Conservation (phyloP, 2,797 vertebrate species). For the Mormyrops attenuatus region DNA sequence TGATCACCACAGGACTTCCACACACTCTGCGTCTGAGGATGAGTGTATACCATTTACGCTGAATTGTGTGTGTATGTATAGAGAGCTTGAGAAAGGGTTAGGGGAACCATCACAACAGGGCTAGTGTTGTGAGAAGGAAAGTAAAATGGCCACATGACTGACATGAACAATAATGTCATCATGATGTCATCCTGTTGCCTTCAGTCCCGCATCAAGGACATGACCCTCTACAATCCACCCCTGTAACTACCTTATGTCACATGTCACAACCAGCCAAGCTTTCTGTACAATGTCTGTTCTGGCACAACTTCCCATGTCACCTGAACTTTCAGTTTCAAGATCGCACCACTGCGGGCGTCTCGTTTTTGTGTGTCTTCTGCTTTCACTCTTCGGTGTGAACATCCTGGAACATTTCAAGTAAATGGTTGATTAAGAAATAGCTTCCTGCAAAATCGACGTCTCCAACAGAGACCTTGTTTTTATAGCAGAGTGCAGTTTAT, state of each 20-base stretch:
- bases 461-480: background rate
- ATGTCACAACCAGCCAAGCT: background rate
- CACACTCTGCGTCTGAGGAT: background rate
- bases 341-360: background rate
- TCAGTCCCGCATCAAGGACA: background rate
- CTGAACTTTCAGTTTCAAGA: background rate
- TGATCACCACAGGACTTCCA: background rate
- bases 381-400: background rate
- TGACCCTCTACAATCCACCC: background rate
- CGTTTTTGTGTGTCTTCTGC: background rate
- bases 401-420: background rate
- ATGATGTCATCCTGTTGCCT: background rate
- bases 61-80: background rate
- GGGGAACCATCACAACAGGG: background rate
- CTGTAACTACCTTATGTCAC: background rate
- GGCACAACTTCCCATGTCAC: background rate
- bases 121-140: background rate
- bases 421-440: background rate
- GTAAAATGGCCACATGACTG: background rate
- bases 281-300: background rate
- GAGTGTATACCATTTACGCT: background rate
- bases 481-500: conserved; percentile 12
- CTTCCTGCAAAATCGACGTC: background rate
- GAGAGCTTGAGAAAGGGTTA: background rate
- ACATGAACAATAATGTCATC: background rate